Percentiles rank a stretch among this genome's conserved stretches.
Conservation (phyloP, 2,113 vertebrate species). For the Toxostoma redivivum region DNA sequence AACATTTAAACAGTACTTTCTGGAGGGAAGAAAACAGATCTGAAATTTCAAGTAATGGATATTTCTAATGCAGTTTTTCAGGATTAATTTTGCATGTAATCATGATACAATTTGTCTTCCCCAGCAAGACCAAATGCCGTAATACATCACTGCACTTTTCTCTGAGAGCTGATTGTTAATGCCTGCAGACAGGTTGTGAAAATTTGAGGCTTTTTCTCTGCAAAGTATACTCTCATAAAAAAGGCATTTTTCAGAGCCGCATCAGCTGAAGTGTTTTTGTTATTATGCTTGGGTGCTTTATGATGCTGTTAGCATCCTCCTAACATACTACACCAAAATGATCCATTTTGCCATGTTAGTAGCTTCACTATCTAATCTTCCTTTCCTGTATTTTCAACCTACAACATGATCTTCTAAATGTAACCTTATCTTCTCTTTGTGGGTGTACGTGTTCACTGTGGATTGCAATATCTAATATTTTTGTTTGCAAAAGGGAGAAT, state of each 20-base stretch:
- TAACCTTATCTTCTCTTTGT: background rate
- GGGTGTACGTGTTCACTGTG: background rate
- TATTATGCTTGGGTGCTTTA: conserved; percentile 23
- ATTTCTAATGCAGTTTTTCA: conserved; percentile 11
- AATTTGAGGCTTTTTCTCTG: conserved; percentile 20
- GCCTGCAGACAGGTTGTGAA: conserved; percentile 6
- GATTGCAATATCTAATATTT: background rate
- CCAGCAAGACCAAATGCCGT: background rate
- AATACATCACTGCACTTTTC: background rate
- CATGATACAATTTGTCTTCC: background rate
- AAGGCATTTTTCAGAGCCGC: background rate
- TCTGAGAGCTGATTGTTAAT: background rate
- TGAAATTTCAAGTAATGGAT: background rate
- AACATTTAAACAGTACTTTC: background rate
- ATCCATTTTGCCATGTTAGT: background rate
- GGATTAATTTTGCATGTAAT: conserved; percentile 51
- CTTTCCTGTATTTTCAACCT: background rate
- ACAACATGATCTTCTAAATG: background rate
- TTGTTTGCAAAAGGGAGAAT: background rate
- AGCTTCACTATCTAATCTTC: background rate
- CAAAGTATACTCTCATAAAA: conserved; percentile 1
- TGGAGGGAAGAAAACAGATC: background rate
- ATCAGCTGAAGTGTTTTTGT: background rate
- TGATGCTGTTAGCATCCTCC: conserved; percentile 6
- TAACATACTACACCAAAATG: background rate